Percentiles rank a stretch among this genome's conserved stretches.
These are phyloP conservation scores for Albula goreensis DNA, from an alignment of 2,113 vertebrate genomes.

Conservation along the genomic window DNA sequence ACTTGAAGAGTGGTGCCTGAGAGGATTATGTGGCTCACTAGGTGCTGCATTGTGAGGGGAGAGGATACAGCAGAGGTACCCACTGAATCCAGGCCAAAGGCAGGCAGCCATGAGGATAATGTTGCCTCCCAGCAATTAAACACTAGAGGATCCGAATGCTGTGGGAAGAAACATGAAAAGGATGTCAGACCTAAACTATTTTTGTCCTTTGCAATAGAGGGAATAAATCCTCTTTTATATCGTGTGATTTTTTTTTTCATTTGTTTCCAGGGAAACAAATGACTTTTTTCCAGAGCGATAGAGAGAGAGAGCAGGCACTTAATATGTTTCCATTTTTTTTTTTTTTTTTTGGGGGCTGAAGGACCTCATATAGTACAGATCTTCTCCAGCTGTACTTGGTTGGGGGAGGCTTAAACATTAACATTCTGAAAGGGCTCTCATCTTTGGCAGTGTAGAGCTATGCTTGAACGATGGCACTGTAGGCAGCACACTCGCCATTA, in stretches of 20 bases:
- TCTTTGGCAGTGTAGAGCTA: slow-evolving; percentile 40
- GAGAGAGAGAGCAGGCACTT: not conserved
- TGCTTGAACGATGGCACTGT: slow-evolving; percentile 47
- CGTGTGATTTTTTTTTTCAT: slow-evolving; percentile 3
- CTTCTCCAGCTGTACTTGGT: not conserved
- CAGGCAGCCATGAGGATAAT: not conserved
- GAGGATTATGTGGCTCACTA: slow-evolving; percentile 68
- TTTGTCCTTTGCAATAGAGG: not conserved
- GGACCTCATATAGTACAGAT: slow-evolving; percentile 2
- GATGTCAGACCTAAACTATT: slow-evolving; percentile 23
- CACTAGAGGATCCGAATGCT: slow-evolving; percentile 5
- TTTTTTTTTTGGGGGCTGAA: not conserved
- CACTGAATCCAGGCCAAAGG: slow-evolving; percentile 8
- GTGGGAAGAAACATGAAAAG: slow-evolving; percentile 25
- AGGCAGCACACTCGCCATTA: slow-evolving; percentile 48
- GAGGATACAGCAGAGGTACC: slow-evolving; percentile 54
- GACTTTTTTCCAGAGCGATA: slow-evolving; percentile 5
- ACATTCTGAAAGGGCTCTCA: slow-evolving; percentile 41
- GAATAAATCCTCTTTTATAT: slow-evolving; percentile 17
- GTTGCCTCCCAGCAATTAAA: slow-evolving; percentile 21
- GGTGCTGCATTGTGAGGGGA: slow-evolving; percentile 58
- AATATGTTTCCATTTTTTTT: not conserved
- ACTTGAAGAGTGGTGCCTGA: slow-evolving; percentile 49
- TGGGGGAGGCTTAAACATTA: slow-evolving; percentile 33
- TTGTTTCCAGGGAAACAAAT: slow-evolving; percentile 31